Conservation (phyloP, 2,888 invertebrate species). For the Chalcis sispes region DNA sequence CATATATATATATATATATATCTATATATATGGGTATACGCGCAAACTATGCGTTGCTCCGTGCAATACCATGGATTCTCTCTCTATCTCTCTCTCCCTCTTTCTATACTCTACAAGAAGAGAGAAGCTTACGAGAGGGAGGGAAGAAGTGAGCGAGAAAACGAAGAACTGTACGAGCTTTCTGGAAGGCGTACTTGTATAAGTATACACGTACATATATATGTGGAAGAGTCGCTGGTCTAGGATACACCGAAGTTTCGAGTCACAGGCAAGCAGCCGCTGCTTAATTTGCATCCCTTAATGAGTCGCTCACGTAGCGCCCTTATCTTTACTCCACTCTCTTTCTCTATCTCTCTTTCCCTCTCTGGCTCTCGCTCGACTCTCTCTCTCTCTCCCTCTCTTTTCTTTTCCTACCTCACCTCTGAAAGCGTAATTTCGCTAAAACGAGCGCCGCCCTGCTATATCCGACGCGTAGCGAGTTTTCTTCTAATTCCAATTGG, state of each 20-base stretch:
- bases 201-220: no score
- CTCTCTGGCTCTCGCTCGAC: constrained; percentile 59
- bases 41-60: constrained; percentile 14
- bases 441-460: constrained; percentile 28
- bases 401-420: constrained; percentile 24
- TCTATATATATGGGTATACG: not conserved
- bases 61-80: not conserved
- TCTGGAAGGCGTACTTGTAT: not conserved
- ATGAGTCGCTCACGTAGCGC: constrained; percentile 73
- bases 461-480: not conserved
- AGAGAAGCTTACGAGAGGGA: not conserved
- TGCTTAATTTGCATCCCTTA: constrained; percentile 75
- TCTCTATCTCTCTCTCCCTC: not conserved
- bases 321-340: constrained; percentile 66
- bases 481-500: constrained; percentile 49
- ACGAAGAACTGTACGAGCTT: no score
- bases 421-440: constrained; percentile 33
- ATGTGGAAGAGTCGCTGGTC: constrained; percentile 8
- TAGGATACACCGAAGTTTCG: constrained; percentile 57
- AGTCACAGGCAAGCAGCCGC: constrained; percentile 48
- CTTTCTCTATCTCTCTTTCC: not conserved
- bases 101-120: not conserved
- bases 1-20: constrained; percentile 24
- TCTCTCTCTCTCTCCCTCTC: constrained; percentile 14
- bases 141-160: constrained; percentile 7